Percentiles rank a stretch among this genome's conserved stretches.
Evolutionary conservation across 2,888 invertebrate genomes (phyloP).

Genomic region (Erebia palarica): DNA sequence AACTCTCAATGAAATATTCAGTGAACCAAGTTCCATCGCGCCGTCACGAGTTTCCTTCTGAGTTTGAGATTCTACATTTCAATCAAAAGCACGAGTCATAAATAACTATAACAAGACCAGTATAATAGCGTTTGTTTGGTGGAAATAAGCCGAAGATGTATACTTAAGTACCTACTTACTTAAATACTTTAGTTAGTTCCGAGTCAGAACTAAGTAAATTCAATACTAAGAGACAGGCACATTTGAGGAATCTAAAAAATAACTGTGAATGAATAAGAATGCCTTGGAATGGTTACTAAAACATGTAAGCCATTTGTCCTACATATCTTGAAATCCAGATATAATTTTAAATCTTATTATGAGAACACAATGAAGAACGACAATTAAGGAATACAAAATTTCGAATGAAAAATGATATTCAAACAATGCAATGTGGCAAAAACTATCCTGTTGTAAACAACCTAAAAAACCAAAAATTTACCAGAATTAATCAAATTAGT

Average conservation of each 20-base stretch:
- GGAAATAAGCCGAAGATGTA: not conserved
- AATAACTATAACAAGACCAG: not conserved
- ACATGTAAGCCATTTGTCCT: no score
- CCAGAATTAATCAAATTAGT: no score
- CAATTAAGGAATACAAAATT: no score
- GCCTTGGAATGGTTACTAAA: no score
- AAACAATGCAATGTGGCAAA: no score
- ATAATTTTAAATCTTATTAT: no score
- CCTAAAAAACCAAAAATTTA: no score
- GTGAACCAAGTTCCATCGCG: not conserved
- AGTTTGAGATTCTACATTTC: not conserved
- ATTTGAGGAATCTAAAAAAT: not conserved
- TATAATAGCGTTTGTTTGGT: not conserved
- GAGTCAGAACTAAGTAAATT: not conserved
- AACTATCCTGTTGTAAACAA: not conserved
- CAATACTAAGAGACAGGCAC: not conserved
- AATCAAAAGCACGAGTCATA: not conserved
- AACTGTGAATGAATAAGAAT: no score
- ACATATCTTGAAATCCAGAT: no score
- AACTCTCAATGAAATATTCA: conserved; percentile 9
- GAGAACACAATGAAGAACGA: no score
- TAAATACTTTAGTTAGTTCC: no score
- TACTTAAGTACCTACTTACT: not conserved
- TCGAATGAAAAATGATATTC: no score
- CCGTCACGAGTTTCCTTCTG: not conserved